These are phyloP conservation scores for Caenorhabditis latens DNA, from an alignment of 1,140 invertebrate species.

Conservation along the genomic window DNA sequence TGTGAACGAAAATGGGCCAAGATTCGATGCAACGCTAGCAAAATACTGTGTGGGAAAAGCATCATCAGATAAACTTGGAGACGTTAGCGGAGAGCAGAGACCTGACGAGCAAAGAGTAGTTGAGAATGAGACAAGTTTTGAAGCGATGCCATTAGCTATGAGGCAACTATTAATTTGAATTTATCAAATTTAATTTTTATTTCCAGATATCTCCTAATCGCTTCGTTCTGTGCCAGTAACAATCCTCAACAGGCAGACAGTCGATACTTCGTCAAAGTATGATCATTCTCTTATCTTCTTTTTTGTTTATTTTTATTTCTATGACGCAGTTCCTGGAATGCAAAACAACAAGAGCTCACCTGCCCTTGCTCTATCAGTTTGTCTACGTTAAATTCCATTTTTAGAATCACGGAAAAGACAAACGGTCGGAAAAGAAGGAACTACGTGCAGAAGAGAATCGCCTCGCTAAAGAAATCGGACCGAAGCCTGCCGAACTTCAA, in stretches of 20 bases:
- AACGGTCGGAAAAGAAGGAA: conserved; percentile 27
- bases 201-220: conserved; percentile 24
- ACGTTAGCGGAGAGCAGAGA: background rate
- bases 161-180: background rate
- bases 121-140: conserved; percentile 7
- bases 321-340: background rate
- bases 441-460: conserved; percentile 25
- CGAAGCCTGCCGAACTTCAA: conserved; percentile 24
- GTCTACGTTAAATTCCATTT: background rate
- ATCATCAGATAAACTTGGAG: conserved; percentile 18
- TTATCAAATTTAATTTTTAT: background rate
- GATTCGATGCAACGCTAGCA: background rate
- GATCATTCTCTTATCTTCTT: background rate
- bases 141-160: conserved; percentile 8
- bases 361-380: background rate
- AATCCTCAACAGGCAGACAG: conserved; percentile 13
- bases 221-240: conserved; percentile 34
- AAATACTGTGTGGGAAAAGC: background rate
- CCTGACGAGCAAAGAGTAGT: background rate
- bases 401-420: conserved; percentile 36
- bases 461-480: background rate
- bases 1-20: background rate
- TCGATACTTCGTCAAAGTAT: conserved; percentile 22
- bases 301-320: background rate
- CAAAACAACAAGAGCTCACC: background rate